Conservation (phyloP, 2,888 invertebrate genomes). For the Volucella inflata region DNA sequence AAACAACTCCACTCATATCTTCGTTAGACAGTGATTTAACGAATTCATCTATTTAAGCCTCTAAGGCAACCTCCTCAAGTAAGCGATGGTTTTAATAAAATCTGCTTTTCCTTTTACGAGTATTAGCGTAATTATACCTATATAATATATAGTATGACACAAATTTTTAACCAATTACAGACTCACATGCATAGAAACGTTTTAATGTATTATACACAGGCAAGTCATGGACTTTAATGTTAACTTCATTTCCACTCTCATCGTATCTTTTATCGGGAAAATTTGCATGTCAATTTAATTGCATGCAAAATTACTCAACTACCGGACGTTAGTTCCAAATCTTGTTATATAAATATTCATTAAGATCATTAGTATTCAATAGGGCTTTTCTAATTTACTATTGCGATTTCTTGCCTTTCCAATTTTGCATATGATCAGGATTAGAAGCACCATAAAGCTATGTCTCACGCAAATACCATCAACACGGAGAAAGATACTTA, state of each 20-base stretch:
- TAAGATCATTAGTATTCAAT: conserved; percentile 64
- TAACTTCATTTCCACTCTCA: conserved; percentile 4
- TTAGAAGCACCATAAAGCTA: conserved; percentile 39
- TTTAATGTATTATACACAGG: conserved; percentile 16
- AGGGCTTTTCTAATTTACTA: conserved; percentile 58
- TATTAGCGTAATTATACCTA: no score
- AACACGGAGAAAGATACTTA: conserved; percentile 23
- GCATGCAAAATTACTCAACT: conserved; percentile 61
- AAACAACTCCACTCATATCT: no score
- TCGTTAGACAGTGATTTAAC: no score
- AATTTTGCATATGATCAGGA: conserved; percentile 54
- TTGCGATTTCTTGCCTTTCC: conserved; percentile 36
- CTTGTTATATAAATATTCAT: conserved; percentile 64
- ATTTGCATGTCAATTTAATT: conserved; percentile 59
- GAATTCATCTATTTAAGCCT: no score
- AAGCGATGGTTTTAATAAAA: no score
- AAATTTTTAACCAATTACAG: conserved; percentile 15
- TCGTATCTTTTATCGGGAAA: conserved; percentile 29
- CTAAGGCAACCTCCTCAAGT: no score
- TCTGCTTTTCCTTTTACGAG: no score
- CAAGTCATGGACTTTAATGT: conserved; percentile 37
- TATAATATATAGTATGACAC: conserved; percentile 37
- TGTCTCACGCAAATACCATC: conserved; percentile 22
- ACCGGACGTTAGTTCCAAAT: conserved; percentile 57
- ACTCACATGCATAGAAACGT: neutral